These are phyloP conservation scores for Drosophila lacteicornis DNA, from an alignment of 1,140 invertebrate genomes.

Conservation along the genomic window DNA sequence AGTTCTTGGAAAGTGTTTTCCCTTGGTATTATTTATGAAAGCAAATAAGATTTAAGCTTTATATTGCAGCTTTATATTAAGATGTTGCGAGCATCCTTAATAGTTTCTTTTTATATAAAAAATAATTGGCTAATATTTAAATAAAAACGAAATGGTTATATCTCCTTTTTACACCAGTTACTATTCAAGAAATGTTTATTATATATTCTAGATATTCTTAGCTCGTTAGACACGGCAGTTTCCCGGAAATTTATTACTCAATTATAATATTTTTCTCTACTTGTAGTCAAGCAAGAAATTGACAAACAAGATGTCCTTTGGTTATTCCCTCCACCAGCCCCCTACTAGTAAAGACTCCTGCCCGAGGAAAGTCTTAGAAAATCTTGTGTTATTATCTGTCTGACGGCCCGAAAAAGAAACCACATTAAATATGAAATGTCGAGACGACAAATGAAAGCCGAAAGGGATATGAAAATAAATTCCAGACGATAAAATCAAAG, in stretches of 20 bases:
- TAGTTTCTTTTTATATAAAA: not conserved
- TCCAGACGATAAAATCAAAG: slow-evolving; percentile 36
- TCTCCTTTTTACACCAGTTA: not conserved
- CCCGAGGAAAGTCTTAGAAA: slow-evolving; percentile 7
- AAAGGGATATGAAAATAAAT: slow-evolving; percentile 25
- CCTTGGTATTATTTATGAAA: not conserved
- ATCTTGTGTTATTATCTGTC: slow-evolving; percentile 24
- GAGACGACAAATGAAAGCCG: slow-evolving; percentile 34
- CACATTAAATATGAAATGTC: slow-evolving; percentile 28
- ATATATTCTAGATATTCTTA: not conserved
- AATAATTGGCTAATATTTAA: not conserved
- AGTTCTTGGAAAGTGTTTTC: not conserved
- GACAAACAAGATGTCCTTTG: not conserved
- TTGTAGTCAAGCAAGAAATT: slow-evolving; percentile 4
- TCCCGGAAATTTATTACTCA: not conserved
- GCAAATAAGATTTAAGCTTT: not conserved
- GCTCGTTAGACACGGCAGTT: not conserved
- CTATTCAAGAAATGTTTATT: not conserved
- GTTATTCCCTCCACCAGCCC: not conserved
- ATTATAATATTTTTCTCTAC: slow-evolving; percentile 2
- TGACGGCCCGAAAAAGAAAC: not conserved
- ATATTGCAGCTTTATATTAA: not conserved
- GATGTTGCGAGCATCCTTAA: not conserved
- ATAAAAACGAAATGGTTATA: not conserved
- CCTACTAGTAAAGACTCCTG: too few relatives aligned